phyloP scores from a whole-genome alignment of 2,113 vertebrate species.

The Drymodes brunneopygia region DNA sequence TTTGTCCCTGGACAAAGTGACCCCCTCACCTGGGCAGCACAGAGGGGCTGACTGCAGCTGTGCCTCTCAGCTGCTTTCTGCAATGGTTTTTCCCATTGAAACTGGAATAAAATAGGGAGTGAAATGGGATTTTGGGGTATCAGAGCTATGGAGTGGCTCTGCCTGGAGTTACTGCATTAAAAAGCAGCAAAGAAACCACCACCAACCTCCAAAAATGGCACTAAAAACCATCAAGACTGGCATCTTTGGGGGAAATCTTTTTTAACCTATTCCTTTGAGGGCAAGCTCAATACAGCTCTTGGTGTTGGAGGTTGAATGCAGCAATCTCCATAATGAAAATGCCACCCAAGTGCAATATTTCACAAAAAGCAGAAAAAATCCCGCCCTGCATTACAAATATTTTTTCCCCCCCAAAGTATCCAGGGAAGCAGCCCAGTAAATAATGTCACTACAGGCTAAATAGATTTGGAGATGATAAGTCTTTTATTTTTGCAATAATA shows the following conservation, averaged over 20 bases:
- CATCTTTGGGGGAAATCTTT: not conserved
- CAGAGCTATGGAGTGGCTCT: not conserved
- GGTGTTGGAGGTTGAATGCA: not conserved
- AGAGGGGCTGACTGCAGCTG: not conserved
- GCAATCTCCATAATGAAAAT: not conserved
- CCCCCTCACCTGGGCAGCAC: not conserved
- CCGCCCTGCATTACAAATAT: not conserved
- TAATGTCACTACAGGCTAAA: not conserved
- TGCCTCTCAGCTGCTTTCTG: not conserved
- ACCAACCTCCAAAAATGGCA: not conserved
- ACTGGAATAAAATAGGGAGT: not conserved
- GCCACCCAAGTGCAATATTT: not conserved
- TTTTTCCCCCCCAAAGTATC: not conserved
- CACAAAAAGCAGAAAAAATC: not conserved
- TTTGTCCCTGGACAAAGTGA: not conserved
- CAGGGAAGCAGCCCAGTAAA: not conserved
- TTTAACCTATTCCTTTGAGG: not conserved
- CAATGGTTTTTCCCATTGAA: not conserved
- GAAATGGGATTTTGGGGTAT: not conserved
- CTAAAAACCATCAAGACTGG: not conserved
- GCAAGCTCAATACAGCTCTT: not conserved
- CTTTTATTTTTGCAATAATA: constrained; percentile 40
- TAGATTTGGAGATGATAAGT: constrained; percentile 13
- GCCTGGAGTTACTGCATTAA: not conserved
- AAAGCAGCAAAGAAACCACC: not conserved